Base-by-base conservation (phyloP, 2,888 invertebrate genomes). In the Sicus ferrugineus region DNA sequence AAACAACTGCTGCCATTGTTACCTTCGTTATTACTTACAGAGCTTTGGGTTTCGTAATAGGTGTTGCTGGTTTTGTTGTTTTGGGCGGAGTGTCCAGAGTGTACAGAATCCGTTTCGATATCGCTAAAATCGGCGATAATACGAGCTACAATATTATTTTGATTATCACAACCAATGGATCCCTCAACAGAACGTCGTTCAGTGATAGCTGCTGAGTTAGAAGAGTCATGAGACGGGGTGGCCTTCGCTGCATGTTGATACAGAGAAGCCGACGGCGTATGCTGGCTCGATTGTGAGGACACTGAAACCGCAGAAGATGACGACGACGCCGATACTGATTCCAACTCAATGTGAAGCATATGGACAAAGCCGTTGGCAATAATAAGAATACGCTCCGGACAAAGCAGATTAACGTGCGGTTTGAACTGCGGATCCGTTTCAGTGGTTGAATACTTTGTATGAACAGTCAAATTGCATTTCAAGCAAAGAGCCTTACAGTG, bases 401-500 rank as follows among this genome's bases (percentile, higher is more conserved):
- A 91, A 9, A 90, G 90, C 59, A 91, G 86, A 79, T 91, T 91
- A 3, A 91, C 89, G 9, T 89, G 88, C 0, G 91, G 91, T 76
- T 90, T 90, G 78, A 93, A 93, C 83, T 89, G 88, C 30, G 94
- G 95, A 77, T 92, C 93, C 63, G 95, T 94, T 56, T 93, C 91
- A n/a, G 94, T 93, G 77, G 95, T 91, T 81, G 94, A 94, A 83
- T 96, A 95, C 81, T 93, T 94, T 76, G 95, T 95, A 85, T 97
- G 96, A 74, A 97, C 90, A 59, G 96, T 95, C 76, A 96, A 91
- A 80, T 96, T 95, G 83, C 97, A 97, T 80, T 92, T 91, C 69
- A 95, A 86, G 82, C 97, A 97, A 76, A 92, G 86, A 79, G 90
- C 89, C 65, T 91, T 88, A 77, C 90, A 89, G 77, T 90, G 90